These are phyloP conservation scores for Agelas oroides DNA, from an alignment of 37 sponge, comb jelly and placozoan species.

Conservation along the genomic window DNA sequence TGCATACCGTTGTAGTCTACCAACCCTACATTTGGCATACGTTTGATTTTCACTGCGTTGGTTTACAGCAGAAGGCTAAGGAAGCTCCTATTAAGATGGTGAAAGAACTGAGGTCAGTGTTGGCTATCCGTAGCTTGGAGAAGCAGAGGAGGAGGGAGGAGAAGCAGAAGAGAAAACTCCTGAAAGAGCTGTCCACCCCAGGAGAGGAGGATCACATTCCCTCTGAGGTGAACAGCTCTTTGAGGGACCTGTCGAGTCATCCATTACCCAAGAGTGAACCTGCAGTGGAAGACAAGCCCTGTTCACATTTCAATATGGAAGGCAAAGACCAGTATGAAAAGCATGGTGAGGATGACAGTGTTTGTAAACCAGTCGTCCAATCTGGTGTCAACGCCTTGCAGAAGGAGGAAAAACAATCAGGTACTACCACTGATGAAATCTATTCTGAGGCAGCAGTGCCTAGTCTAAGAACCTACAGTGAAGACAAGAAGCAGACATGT, in stretches of 20 bases:
- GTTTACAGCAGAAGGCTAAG: neutral
- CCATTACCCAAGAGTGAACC: too few species aligned
- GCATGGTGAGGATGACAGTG: neutral
- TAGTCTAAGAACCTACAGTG: too few species aligned
- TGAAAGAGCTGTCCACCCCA: neutral
- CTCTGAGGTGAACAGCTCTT: too few species aligned
- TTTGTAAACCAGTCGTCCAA: neutral
- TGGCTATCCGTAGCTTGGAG: constrained; percentile 26
- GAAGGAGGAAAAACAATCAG: too few species aligned
- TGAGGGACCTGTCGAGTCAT: too few species aligned
- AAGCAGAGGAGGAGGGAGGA: constrained; percentile 35
- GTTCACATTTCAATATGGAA: neutral
- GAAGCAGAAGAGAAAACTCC: constrained; percentile 1
- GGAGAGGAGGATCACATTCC: neutral
- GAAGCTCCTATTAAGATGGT: constrained; percentile 30
- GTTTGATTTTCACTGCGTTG: too few species aligned
- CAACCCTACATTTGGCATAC: neutral
- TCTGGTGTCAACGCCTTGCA: too few species aligned
- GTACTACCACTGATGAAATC: too few species aligned
- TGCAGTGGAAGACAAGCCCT: neutral
- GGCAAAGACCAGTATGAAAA: neutral
- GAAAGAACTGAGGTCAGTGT: constrained; percentile 49
- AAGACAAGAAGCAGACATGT: too few species aligned
- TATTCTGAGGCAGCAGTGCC: too few species aligned
- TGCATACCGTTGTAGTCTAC: neutral